A percentile compares a stretch with the other conserved stretches of the same genome.
Conservation (phyloP, 2,797 vertebrate genomes). For the Remorina albescens region DNA sequence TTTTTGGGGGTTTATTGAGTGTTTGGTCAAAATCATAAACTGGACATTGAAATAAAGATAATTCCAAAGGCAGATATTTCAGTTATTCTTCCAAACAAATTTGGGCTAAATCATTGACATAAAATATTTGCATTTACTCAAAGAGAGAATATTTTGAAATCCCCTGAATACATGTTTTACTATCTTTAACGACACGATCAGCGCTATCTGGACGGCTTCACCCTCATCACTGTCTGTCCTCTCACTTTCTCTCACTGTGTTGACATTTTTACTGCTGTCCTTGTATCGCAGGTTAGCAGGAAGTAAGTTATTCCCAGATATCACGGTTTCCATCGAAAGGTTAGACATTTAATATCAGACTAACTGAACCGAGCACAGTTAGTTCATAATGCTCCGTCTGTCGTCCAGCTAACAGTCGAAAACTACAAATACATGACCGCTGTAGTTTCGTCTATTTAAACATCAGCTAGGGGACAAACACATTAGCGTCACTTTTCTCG, state of each 20-base stretch:
- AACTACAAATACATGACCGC: accelerated
- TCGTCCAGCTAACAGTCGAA: background rate
- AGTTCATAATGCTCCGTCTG: conserved; percentile 12
- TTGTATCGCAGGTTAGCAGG: background rate
- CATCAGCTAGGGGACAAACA: accelerated
- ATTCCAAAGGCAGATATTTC: background rate
- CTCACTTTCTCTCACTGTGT: background rate
- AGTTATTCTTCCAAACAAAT: background rate
- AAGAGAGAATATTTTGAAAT: background rate
- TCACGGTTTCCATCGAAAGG: conserved; percentile 3
- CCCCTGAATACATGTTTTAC: background rate
- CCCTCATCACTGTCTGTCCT: background rate
- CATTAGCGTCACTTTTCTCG: accelerated
- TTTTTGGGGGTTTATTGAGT: background rate
- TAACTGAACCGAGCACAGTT: conserved; percentile 49
- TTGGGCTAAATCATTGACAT: background rate
- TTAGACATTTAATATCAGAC: conserved; percentile 5
- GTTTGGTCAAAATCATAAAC: background rate
- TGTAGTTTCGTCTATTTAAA: background rate
- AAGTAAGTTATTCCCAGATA: conserved; percentile 8
- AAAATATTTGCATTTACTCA: background rate
- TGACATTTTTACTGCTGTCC: background rate
- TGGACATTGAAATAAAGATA: background rate
- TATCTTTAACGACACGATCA: background rate
- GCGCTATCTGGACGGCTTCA: background rate